Evolutionary conservation across 2,888 invertebrate species (phyloP), one percentile per base, ranked within the genome.

Genomic region (Lacanobia oleracea): DNA sequence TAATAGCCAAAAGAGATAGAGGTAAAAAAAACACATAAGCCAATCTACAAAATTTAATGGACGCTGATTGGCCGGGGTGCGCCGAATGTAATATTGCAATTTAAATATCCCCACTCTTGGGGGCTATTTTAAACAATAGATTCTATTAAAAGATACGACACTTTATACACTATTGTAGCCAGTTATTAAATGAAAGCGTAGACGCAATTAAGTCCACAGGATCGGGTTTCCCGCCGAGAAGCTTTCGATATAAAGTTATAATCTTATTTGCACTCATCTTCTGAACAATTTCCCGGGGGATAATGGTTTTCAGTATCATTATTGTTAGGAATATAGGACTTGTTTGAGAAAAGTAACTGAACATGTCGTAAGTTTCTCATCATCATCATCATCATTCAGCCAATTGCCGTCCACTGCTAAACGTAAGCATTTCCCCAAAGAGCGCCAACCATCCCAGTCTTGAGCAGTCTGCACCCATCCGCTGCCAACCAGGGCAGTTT

Each of bases 221-320:
- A 18, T 27, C 45, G 48, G 51, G 61, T 75, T 65, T 66, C 59
- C 74, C 71, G 67, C 48, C 2, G 69, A 79, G 67, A 69, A 50
- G 27, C 23, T 57, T 45, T 65, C 72, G 70, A 69, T 82, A 82
- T 75, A 62, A 82, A 83, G 66, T 84, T 74, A 72, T 84, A 82
- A 82, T 84, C 80, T 51, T 74, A 78, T 84, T 84, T 75, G 64
- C 62, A 72, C 56, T 67, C 67, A 74, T 80, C 66, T 50, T 27
- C 54, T 45, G 33, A 59, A 59, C 57, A 64, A 75, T 60, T 68
- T 75, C 82, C 75, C 75, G 0, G 0, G 60, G 45, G 78, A 53
- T 9, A 59, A 62, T 54, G 72, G 59, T 62, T 75, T 77, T 56
- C 40, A 71, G 48, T 45, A 40, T 62, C 67, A 65, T 76, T 61